Evolutionary conservation across 2,888 invertebrate species (phyloP).

Genomic region (Baccha elongata): DNA sequence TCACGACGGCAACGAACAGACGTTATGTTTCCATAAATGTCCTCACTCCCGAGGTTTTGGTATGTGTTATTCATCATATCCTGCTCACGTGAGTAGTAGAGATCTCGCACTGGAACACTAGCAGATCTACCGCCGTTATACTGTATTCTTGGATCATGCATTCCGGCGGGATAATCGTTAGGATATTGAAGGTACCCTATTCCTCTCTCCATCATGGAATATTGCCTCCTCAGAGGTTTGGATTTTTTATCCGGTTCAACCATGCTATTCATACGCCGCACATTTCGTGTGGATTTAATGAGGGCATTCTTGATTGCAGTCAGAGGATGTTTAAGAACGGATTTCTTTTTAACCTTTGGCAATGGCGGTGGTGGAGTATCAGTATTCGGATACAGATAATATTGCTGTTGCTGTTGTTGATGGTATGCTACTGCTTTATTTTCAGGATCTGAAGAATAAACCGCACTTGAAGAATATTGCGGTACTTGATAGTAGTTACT

Average conservation of each 20-base stretch:
- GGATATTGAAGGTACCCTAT: slow-evolving; percentile 81
- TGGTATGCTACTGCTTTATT: slow-evolving; percentile 58
- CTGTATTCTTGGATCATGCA: slow-evolving; percentile 76
- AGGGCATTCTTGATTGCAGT: slow-evolving; percentile 81
- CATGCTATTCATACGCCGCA: slow-evolving; percentile 82
- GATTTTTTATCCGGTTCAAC: slow-evolving; percentile 80
- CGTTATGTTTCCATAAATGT: slow-evolving; percentile 81
- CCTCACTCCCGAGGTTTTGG: slow-evolving; percentile 81
- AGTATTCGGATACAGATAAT: slow-evolving; percentile 76
- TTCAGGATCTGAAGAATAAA: slow-evolving; percentile 75
- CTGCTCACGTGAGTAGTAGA: slow-evolving; percentile 75
- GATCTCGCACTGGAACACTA: slow-evolving; percentile 69
- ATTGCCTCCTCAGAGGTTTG: slow-evolving; percentile 80
- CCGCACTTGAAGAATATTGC: slow-evolving; percentile 76
- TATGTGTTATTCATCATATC: slow-evolving; percentile 80
- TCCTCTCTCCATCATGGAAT: slow-evolving; percentile 81
- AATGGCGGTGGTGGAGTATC: slow-evolving; percentile 79
- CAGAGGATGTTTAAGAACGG: slow-evolving; percentile 81
- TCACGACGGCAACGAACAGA: slow-evolving; percentile 73
- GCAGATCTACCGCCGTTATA: slow-evolving; percentile 65
- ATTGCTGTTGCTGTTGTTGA: slow-evolving; percentile 75
- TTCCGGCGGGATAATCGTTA: slow-evolving; percentile 80
- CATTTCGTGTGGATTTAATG: slow-evolving; percentile 80
- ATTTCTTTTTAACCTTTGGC: slow-evolving; percentile 81
- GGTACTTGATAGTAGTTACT: slow-evolving; percentile 80